A percentile compares a stretch with the other conserved stretches of the same genome.
phyloP scores from a whole-genome alignment of 1,140 invertebrate genomes.

The Ylistrum balloti region DNA sequence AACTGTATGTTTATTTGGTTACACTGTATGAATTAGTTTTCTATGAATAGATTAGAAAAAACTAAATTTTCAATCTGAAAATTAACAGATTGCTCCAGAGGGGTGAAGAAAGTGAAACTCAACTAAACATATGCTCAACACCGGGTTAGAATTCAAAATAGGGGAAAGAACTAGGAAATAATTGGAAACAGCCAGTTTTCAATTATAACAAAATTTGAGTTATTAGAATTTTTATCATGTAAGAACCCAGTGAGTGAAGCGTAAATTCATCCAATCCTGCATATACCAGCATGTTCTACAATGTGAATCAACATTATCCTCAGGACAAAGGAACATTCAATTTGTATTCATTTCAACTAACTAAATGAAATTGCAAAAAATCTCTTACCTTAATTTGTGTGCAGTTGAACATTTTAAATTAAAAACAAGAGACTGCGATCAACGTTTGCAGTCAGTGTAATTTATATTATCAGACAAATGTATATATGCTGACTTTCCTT shows the following conservation, averaged over 20 bases:
- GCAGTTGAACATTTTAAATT: constrained; percentile 21
- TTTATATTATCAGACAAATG: neutral
- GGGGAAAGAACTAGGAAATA: neutral
- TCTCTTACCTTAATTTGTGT: constrained; percentile 27
- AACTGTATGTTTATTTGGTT: neutral
- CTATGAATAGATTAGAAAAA: neutral
- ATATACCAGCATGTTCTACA: neutral
- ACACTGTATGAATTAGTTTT: neutral
- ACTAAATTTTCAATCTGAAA: neutral
- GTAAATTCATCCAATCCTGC: neutral
- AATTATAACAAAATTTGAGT: constrained; percentile 25
- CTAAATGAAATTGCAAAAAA: constrained; percentile 40
- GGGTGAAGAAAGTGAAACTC: neutral
- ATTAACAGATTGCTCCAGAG: neutral
- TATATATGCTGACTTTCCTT: neutral
- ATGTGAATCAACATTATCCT: neutral
- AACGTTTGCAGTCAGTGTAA: neutral
- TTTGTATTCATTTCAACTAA: constrained; percentile 36
- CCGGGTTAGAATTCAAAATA: constrained; percentile 21
- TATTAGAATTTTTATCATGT: constrained; percentile 36
- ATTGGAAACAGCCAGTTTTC: neutral
- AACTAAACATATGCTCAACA: neutral
- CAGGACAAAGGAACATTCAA: neutral
- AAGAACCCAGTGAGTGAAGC: neutral
- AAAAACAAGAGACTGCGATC: constrained; percentile 26